Conservation (phyloP, 1,140 invertebrate genomes). For the Zaprionus africanus region DNA sequence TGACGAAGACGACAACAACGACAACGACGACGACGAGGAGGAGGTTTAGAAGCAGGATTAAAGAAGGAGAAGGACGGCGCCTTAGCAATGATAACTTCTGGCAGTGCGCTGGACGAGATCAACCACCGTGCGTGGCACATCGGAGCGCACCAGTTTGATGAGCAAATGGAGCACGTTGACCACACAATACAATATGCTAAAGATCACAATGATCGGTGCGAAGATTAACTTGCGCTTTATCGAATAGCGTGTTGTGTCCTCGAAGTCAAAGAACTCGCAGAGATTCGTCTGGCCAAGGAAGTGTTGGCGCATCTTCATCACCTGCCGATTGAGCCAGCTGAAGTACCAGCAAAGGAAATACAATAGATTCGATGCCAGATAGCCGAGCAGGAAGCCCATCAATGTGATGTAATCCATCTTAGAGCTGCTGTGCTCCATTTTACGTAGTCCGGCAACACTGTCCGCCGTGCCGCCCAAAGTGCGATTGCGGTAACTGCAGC, state of each 20-base stretch:
- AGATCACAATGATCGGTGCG: conserved; percentile 55
- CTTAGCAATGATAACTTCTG: conserved; percentile 6
- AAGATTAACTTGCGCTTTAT: conserved; percentile 61
- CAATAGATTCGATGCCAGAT: conserved; percentile 57
- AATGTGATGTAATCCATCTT: conserved; percentile 75
- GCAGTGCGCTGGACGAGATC: conserved; percentile 58
- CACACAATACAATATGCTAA: conserved; percentile 56
- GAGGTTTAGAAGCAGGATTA: no score
- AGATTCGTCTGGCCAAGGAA: conserved; percentile 61
- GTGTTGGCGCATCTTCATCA: conserved; percentile 49
- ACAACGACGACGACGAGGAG: no score
- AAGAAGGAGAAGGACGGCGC: no score
- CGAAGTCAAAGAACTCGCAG: conserved; percentile 68
- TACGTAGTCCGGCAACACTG: background rate
- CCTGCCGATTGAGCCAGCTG: conserved; percentile 61
- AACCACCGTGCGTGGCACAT: conserved; percentile 65
- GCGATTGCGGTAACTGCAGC: background rate
- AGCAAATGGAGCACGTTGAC: conserved; percentile 55
- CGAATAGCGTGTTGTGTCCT: conserved; percentile 57
- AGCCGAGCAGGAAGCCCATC: conserved; percentile 59
- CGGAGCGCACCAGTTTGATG: conserved; percentile 59
- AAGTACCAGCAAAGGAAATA: conserved; percentile 69
- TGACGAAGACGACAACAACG: no score
- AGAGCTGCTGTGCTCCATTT: background rate
- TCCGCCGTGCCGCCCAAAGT: background rate